These are phyloP conservation scores for Typhlichthys subterraneus DNA, from an alignment of 2,797 vertebrate species.

Conservation along the genomic window DNA sequence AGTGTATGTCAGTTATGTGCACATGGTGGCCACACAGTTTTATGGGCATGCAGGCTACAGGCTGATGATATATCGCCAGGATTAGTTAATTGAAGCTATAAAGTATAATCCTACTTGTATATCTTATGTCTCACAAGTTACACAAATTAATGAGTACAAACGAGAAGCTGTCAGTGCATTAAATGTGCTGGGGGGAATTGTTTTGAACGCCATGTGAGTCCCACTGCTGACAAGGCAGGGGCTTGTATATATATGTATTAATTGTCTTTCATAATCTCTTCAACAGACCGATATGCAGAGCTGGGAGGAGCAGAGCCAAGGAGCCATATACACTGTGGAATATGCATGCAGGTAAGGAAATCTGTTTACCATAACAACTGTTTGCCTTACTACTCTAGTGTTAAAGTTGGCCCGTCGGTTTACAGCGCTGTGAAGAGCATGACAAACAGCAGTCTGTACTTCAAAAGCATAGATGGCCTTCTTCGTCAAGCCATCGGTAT, in stretches of 20 bases:
- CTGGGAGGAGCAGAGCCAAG: constrained; percentile 98
- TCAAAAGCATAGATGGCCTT: constrained; percentile 91
- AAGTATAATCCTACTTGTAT: too few species aligned
- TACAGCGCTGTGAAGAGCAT: constrained; percentile 93
- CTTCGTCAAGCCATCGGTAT: constrained; percentile 87
- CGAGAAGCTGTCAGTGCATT: too few species aligned
- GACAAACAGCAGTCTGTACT: constrained; percentile 90
- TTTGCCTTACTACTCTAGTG: not conserved
- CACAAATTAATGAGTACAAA: too few species aligned
- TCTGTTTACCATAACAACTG: not conserved
- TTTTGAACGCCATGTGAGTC: too few species aligned
- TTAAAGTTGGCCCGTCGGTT: constrained; percentile 14
- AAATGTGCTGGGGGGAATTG: too few species aligned
- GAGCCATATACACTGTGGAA: constrained; percentile 94
- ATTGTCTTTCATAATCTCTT: not conserved
- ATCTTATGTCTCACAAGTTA: too few species aligned
- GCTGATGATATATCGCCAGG: too few species aligned
- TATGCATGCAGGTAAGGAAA: constrained; percentile 90
- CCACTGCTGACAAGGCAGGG: too few species aligned
- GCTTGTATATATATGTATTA: not conserved
- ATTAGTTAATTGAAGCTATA: too few species aligned
- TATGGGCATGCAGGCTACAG: too few species aligned
- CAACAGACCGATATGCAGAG: constrained; percentile 96
- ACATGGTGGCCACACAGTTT: too few species aligned
- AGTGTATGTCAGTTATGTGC: too few species aligned